These are phyloP conservation scores for Mylabris phalerata DNA, from an alignment of 1,140 invertebrate species.

Conservation along the genomic window DNA sequence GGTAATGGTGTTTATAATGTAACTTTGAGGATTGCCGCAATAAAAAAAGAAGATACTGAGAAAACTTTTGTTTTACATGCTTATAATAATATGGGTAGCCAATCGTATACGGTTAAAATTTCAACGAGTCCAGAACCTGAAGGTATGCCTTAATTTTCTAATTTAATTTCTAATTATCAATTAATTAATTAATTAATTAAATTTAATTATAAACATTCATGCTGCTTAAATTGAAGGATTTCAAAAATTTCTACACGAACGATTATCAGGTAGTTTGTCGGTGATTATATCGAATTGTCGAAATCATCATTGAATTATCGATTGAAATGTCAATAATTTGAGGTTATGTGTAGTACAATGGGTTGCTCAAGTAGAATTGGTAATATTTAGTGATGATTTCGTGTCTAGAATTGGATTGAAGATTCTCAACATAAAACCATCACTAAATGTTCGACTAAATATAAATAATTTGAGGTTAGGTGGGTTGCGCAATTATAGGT, in stretches of 20 bases:
- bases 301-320: background rate
- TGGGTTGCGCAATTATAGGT: too few relatives aligned
- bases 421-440: too few relatives aligned
- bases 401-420: too few relatives aligned
- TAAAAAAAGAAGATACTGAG: slow-evolving; percentile 69
- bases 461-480: too few relatives aligned
- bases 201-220: slow-evolving; percentile 11
- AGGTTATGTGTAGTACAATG: too few relatives aligned
- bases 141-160: slow-evolving; percentile 42
- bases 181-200: background rate
- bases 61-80: slow-evolving; percentile 59
- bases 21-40: slow-evolving; percentile 54
- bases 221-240: slow-evolving; percentile 22
- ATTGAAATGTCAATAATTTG: background rate
- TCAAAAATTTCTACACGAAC: slow-evolving; percentile 28
- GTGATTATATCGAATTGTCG: background rate
- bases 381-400: too few relatives aligned
- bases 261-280: slow-evolving; percentile 19
- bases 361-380: too few relatives aligned
- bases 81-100: slow-evolving; percentile 55
- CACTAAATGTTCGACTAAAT: too few relatives aligned
- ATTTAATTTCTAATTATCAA: too few relatives aligned
- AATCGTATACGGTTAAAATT: slow-evolving; percentile 56
- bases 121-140: slow-evolving; percentile 63
- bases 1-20: slow-evolving; percentile 60